Conservation (phyloP, 2,888 invertebrate species). For the Aleiodes testaceus region DNA sequence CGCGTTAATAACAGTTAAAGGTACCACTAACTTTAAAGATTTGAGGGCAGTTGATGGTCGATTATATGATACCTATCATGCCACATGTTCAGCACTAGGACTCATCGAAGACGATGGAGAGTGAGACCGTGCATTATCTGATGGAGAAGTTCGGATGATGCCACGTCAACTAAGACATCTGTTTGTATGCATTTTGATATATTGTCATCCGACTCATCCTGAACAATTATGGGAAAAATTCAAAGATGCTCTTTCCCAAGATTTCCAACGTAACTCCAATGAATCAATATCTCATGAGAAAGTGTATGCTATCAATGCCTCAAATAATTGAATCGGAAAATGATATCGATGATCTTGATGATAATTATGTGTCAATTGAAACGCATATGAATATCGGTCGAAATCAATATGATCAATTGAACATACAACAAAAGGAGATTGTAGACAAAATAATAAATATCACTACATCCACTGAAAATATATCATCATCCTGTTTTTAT, state of each 20-base stretch:
- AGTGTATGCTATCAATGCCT: constrained; percentile 35
- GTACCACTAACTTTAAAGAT: no score
- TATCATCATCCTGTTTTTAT: constrained; percentile 3
- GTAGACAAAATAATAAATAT: constrained; percentile 1
- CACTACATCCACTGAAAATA: constrained; percentile 18
- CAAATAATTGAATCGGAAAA: constrained; percentile 24
- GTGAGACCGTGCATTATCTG: no score
- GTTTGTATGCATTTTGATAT: no score
- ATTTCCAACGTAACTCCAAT: constrained; percentile 13
- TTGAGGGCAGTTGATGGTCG: no score
- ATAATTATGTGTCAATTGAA: background rate
- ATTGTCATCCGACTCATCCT: no score
- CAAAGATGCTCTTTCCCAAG: constrained; percentile 48
- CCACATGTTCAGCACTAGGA: no score
- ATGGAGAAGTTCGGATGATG: no score
- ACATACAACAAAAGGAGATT: constrained; percentile 33
- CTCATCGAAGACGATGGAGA: no score
- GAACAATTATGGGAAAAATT: constrained; percentile 54
- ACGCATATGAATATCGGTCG: constrained; percentile 29
- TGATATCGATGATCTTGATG: constrained; percentile 4
- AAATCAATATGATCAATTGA: constrained; percentile 34
- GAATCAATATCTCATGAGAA: background rate
- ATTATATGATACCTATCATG: no score
- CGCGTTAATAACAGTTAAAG: no score
- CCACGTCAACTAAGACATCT: no score